Conservation (phyloP, 2,113 vertebrate genomes). For the Leucoraja erinaceus region DNA sequence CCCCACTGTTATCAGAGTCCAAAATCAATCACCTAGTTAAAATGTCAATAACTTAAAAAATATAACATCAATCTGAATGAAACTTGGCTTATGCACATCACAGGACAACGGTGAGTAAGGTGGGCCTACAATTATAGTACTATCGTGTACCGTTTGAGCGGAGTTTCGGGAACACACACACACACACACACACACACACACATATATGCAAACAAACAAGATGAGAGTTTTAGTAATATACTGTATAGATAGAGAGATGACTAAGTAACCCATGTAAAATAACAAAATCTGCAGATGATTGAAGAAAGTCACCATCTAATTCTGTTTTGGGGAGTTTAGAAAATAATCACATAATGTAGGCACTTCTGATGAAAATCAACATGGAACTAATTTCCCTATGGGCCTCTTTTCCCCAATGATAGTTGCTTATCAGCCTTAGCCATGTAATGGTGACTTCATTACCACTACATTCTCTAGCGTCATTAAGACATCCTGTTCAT, state of each 20-base stretch:
- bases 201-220: too few relatives aligned
- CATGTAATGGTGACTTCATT: conserved; percentile 48
- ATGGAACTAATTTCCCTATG: conserved; percentile 30
- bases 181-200: too few relatives aligned
- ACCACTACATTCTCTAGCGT: conserved; percentile 49
- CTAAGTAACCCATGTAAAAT: not conserved
- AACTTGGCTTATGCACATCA: too few relatives aligned
- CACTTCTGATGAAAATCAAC: conserved; percentile 27
- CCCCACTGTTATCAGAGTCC: too few relatives aligned
- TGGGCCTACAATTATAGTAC: too few relatives aligned
- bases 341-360: not conserved
- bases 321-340: not conserved
- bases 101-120: too few relatives aligned
- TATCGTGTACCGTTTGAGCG: too few relatives aligned
- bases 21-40: too few relatives aligned
- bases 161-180: too few relatives aligned
- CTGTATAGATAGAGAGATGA: not conserved
- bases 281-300: not conserved
- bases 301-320: not conserved
- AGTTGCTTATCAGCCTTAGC: conserved; percentile 48
- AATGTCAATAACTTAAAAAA: too few relatives aligned
- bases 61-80: too few relatives aligned
- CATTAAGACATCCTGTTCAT: conserved; percentile 68
- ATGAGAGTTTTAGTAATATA: too few relatives aligned
- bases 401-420: conserved; percentile 3